phyloP scores from a whole-genome alignment of 35 echinoderm and acorn worm species.

The Patiria miniata region DNA sequence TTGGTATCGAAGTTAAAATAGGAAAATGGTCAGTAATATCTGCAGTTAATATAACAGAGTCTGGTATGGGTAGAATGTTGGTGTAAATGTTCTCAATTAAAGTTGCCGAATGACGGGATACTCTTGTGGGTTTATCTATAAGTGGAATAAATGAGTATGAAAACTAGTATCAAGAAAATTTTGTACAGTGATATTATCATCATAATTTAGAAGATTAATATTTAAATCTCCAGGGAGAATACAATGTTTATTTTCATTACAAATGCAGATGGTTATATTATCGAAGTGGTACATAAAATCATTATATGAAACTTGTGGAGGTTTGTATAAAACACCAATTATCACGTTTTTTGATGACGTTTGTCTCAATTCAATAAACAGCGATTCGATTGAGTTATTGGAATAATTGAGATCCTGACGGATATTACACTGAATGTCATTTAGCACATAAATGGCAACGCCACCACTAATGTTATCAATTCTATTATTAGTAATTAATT shows the following conservation, averaged over 20 bases:
- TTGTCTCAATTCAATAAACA: not conserved
- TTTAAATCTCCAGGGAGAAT: too few species aligned
- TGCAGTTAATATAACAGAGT: too few species aligned
- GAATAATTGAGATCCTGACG: not conserved
- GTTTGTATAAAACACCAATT: not conserved
- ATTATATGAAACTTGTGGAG: not conserved
- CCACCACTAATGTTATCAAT: not conserved
- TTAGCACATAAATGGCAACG: not conserved
- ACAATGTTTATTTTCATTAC: too few species aligned
- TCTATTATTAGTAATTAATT: slow-evolving; percentile 2
- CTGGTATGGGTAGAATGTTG: too few species aligned
- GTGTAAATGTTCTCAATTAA: too few species aligned
- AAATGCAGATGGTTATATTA: not conserved
- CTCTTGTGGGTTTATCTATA: too few species aligned
- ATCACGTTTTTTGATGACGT: not conserved
- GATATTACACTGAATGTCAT: not conserved
- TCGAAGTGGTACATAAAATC: not conserved
- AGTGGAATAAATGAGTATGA: too few species aligned
- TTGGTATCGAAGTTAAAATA: not conserved
- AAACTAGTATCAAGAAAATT: too few species aligned
- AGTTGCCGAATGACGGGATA: too few species aligned
- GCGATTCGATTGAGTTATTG: not conserved
- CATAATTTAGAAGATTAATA: too few species aligned
- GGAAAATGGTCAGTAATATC: too few species aligned
- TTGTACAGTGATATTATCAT: too few species aligned